Evolutionary conservation across 2,888 invertebrate species (phyloP).

Genomic region (Melieria omissa): DNA sequence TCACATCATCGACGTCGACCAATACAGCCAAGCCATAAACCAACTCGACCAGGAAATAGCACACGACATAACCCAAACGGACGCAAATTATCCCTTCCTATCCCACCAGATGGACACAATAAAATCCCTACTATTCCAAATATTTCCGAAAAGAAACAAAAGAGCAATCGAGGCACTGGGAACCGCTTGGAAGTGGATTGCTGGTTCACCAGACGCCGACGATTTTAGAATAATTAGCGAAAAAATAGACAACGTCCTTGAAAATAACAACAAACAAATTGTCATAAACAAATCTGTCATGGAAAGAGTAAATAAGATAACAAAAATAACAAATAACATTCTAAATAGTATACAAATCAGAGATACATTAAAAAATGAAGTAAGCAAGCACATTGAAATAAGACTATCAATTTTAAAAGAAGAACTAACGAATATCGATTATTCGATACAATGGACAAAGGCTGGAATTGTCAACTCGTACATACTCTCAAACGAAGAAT

Average conservation of each 20-base stretch:
- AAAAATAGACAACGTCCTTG: background rate
- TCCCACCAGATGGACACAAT: background rate
- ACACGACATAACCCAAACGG: background rate
- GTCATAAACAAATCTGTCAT: conserved; percentile 32
- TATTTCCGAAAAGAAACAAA: background rate
- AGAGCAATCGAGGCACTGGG: background rate
- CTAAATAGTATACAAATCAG: conserved; percentile 25
- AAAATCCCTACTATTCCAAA: background rate
- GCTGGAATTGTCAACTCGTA: conserved; percentile 35
- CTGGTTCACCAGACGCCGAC: background rate
- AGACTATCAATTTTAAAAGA: conserved; percentile 39
- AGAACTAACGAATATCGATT: conserved; percentile 35
- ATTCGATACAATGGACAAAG: conserved; percentile 41
- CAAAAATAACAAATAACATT: conserved; percentile 35
- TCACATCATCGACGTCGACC: background rate
- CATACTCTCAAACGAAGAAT: conserved; percentile 37
- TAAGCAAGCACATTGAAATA: conserved; percentile 29
- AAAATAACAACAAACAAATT: background rate
- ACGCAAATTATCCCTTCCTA: background rate
- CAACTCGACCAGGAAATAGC: background rate
- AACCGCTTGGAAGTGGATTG: background rate
- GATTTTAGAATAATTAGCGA: background rate
- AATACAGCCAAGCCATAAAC: background rate
- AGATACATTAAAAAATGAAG: conserved; percentile 7
- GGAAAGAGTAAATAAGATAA: no score